Conservation (phyloP, 2,888 invertebrate species). For the Ernsta delagoae region DNA sequence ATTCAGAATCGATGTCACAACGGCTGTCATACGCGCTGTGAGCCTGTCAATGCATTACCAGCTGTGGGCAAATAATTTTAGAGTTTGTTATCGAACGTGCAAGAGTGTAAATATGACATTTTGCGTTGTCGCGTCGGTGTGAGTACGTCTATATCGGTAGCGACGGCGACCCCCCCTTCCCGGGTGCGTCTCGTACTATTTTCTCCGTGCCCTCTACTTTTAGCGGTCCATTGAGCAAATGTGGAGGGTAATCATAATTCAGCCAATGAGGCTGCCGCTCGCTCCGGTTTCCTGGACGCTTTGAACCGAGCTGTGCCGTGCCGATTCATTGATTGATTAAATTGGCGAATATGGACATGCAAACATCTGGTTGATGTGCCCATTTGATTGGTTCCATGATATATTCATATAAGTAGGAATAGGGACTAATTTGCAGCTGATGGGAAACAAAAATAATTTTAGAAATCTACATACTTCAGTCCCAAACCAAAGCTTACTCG, state of each 20-base stretch:
- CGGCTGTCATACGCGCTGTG: slow-evolving; percentile 12
- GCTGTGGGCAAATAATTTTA: slow-evolving; percentile 11
- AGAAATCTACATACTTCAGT: no score
- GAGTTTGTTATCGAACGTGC: slow-evolving; percentile 26
- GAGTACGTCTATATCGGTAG: slow-evolving; percentile 61
- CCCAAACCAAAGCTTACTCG: no score
- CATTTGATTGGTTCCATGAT: no score
- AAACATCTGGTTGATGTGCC: slow-evolving; percentile 3
- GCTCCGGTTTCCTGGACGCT: slow-evolving; percentile 15
- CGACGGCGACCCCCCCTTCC: slow-evolving; percentile 47
- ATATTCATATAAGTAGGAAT: no score
- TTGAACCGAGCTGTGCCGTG: slow-evolving; percentile 13
- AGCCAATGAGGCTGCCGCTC: slow-evolving; percentile 19
- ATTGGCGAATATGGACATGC: slow-evolving; percentile 13
- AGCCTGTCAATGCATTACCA: slow-evolving; percentile 9
- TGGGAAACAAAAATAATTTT: no score
- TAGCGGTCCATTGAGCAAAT: slow-evolving; percentile 61
- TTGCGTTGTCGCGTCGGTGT: background rate
- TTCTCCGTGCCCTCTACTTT: slow-evolving; percentile 60
- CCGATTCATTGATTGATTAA: slow-evolving; percentile 31
- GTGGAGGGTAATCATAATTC: slow-evolving; percentile 25
- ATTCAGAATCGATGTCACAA: slow-evolving; percentile 51
- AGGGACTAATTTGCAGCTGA: no score
- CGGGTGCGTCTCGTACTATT: slow-evolving; percentile 59
- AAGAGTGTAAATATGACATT: slow-evolving; percentile 6